Percentiles rank a stretch among this genome's conserved stretches.
These are phyloP conservation scores for Mola mola DNA, from an alignment of 2,113 vertebrate species.

Conservation along the genomic window DNA sequence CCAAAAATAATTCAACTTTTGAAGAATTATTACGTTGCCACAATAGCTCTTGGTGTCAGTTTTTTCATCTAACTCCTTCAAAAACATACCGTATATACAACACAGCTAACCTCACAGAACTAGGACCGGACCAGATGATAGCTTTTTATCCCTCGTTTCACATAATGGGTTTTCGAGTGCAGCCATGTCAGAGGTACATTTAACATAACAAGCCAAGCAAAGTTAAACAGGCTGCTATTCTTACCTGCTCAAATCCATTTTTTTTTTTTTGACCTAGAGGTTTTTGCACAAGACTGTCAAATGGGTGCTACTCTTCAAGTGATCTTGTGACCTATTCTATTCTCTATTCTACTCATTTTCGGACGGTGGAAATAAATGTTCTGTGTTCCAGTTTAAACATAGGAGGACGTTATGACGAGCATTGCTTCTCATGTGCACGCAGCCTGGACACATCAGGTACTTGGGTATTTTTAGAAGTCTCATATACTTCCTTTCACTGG, in stretches of 20 bases:
- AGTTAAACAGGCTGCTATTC: neutral
- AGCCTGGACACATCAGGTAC: constrained; percentile 9
- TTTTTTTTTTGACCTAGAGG: neutral
- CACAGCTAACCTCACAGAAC: too few species aligned
- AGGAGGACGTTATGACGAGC: constrained; percentile 1
- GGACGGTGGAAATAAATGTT: constrained; percentile 1
- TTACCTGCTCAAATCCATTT: neutral
- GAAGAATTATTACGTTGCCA: too few species aligned
- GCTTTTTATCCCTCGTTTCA: neutral
- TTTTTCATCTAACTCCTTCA: too few species aligned
- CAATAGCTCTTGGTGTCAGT: too few species aligned
- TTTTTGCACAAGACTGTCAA: neutral
- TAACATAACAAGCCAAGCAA: neutral
- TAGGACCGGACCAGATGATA: too few species aligned
- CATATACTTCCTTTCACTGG: constrained; percentile 3
- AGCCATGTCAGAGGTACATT: neutral
- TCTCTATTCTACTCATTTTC: constrained; percentile 6
- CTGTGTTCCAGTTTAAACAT: neutral
- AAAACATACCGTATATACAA: too few species aligned
- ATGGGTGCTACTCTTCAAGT: neutral
- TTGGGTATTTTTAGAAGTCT: constrained; percentile 46
- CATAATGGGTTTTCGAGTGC: constrained; percentile 1
- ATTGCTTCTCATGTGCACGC: constrained; percentile 26
- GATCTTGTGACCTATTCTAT: constrained; percentile 2
- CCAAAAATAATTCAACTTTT: too few species aligned